A percentile compares a stretch with the other conserved stretches of the same genome.
phyloP scores from a whole-genome alignment of 2,113 vertebrate species.

The Meles meles region DNA sequence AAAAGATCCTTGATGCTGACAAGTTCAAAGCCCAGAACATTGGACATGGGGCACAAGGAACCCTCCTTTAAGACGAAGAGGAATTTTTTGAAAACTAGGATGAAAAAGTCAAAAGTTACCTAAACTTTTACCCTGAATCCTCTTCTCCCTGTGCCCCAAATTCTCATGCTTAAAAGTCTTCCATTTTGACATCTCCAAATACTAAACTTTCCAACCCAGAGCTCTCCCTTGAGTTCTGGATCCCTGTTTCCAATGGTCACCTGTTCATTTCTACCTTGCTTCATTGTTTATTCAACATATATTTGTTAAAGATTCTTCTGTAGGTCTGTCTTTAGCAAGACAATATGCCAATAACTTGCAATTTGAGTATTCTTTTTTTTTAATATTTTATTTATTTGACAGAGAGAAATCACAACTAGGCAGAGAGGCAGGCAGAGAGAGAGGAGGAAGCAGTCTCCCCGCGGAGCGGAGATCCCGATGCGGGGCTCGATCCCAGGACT shows the following conservation, averaged over 20 bases:
- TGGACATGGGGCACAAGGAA: background rate
- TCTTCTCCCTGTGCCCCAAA: background rate
- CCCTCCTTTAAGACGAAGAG: background rate
- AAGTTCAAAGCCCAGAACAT: background rate
- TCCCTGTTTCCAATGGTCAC: background rate
- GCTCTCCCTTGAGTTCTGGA: background rate
- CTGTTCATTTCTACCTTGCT: background rate
- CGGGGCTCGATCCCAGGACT: no score
- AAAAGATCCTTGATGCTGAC: background rate
- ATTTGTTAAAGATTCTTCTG: background rate
- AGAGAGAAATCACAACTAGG: no score
- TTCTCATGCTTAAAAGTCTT: background rate
- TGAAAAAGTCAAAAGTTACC: background rate
- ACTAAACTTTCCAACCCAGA: background rate
- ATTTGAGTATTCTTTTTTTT: background rate
- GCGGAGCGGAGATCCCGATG: no score
- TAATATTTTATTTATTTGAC: no score
- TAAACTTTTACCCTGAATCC: background rate
- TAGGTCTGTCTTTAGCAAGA: background rate
- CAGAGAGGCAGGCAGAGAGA: no score
- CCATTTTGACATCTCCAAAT: background rate
- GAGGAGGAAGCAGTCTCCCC: no score
- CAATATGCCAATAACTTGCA: background rate
- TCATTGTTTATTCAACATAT: background rate
- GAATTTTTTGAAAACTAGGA: background rate